Percentiles rank a stretch among this genome's conserved stretches.
Conservation (phyloP, 2,797 vertebrate genomes). For the Pteronotus mesoamericanus region DNA sequence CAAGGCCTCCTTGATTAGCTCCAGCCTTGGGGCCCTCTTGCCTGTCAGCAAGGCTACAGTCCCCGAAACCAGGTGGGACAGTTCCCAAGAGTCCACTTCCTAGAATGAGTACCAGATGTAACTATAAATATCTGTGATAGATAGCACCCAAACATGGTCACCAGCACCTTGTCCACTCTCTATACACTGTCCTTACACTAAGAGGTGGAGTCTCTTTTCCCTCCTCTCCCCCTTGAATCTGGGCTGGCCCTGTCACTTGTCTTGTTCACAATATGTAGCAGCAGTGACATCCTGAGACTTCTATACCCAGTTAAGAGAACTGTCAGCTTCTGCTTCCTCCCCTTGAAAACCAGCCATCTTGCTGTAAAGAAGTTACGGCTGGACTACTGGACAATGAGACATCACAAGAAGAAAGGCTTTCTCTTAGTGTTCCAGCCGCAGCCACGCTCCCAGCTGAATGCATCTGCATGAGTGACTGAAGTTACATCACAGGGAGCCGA, state of each 20-base stretch:
- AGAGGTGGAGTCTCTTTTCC: background rate
- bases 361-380: background rate
- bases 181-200: background rate
- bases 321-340: background rate
- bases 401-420: background rate
- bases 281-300: background rate
- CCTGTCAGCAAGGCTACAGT: no score
- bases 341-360: background rate
- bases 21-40: no score
- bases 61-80: no score
- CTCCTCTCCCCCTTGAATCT: background rate
- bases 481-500: background rate
- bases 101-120: background rate
- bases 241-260: background rate
- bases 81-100: no score
- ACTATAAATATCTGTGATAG: background rate
- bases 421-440: background rate
- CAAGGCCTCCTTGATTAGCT: no score
- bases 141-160: background rate
- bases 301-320: background rate
- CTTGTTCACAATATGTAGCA: background rate
- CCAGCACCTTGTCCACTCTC: background rate
- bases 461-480: background rate
- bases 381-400: background rate
- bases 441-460: background rate